Conservation (phyloP, 2,797 vertebrate species). For the Cossypha caffra region DNA sequence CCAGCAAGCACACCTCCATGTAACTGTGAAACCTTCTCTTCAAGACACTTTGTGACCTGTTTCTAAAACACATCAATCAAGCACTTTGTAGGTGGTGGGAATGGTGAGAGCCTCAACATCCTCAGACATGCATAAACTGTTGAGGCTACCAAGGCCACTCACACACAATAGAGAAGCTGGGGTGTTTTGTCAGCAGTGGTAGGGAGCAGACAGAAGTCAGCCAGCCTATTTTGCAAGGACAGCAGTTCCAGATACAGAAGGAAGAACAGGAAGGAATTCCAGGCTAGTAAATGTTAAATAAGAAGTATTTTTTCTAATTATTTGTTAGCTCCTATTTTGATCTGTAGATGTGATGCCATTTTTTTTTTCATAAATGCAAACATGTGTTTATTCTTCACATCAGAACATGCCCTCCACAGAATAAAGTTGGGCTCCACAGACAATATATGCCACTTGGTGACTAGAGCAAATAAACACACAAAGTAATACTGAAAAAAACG, state of each 20-base stretch:
- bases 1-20: background rate
- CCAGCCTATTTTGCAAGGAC: background rate
- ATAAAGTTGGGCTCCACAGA: background rate
- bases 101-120: background rate
- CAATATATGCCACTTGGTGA: background rate
- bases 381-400: background rate
- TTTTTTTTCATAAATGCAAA: background rate
- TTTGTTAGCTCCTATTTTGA: background rate
- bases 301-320: background rate
- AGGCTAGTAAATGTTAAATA: background rate
- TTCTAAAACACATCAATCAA: background rate
- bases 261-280: background rate
- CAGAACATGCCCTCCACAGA: background rate
- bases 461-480: background rate
- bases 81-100: background rate
- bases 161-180: background rate
- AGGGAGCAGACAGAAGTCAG: background rate
- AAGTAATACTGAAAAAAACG: background rate
- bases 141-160: background rate
- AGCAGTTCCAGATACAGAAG: background rate
- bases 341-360: background rate
- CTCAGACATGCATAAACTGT: background rate
- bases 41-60: background rate
- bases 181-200: background rate
- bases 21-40: background rate